Evolutionary conservation across 2,888 invertebrate species (phyloP).

Genomic region (Pyrocoelia pectoralis): DNA sequence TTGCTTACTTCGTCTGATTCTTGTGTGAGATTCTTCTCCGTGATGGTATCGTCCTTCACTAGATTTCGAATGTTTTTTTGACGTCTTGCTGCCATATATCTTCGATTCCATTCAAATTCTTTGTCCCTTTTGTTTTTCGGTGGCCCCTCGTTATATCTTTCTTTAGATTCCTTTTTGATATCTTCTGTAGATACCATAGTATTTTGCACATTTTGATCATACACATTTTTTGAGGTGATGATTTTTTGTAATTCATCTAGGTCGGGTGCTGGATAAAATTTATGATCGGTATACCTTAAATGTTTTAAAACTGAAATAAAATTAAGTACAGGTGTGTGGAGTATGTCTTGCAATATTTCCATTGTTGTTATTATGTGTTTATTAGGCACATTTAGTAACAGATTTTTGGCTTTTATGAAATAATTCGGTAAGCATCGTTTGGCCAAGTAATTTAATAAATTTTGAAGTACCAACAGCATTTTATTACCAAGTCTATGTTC

Average conservation of each 20-base stretch:
- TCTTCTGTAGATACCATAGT: background rate
- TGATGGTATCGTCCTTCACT: background rate
- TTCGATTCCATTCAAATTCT: slow-evolving; percentile 18
- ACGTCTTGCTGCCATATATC: slow-evolving; percentile 8
- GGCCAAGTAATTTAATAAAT: slow-evolving; percentile 69
- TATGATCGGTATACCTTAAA: slow-evolving; percentile 66
- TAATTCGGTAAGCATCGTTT: slow-evolving; percentile 73
- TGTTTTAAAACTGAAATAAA: slow-evolving; percentile 74
- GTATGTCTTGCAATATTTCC: slow-evolving; percentile 70
- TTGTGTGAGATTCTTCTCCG: slow-evolving; percentile 36
- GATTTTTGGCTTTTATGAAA: slow-evolving; percentile 74
- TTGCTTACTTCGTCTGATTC: slow-evolving; percentile 59
- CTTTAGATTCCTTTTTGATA: background rate
- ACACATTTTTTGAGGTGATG: slow-evolving; percentile 37
- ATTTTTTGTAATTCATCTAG: slow-evolving; percentile 59
- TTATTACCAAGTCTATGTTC: slow-evolving; percentile 77
- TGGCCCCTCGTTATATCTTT: background rate
- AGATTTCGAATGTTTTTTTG: background rate
- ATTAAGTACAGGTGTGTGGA: slow-evolving; percentile 77
- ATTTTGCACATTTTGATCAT: slow-evolving; percentile 30
- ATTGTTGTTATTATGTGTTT: slow-evolving; percentile 71
- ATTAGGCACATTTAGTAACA: slow-evolving; percentile 74
- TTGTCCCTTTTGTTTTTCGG: slow-evolving; percentile 13
- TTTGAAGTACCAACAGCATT: slow-evolving; percentile 68
- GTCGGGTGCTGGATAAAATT: slow-evolving; percentile 73